Conservation (phyloP, 92 coral and sea anemone species). For the Phenganax marumi region DNA sequence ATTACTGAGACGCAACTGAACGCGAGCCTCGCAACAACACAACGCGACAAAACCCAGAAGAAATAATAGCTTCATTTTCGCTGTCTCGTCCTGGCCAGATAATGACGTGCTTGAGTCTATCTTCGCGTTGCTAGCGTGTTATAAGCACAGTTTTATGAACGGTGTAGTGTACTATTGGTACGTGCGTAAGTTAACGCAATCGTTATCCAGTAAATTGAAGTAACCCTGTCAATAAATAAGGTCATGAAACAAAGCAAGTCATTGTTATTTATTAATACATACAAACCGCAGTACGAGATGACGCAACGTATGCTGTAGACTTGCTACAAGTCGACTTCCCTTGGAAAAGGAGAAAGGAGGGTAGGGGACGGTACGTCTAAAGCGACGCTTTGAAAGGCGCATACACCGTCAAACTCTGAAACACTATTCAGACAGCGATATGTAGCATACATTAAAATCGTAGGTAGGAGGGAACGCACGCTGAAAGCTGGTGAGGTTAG, state of each 20-base stretch:
- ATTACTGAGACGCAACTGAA: constrained; percentile 59
- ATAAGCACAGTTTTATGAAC: constrained; percentile 3
- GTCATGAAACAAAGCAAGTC: constrained; percentile 18
- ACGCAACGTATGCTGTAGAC: background rate
- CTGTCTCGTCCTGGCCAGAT: background rate
- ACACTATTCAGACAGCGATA: too few species aligned
- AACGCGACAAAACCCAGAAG: constrained; percentile 17
- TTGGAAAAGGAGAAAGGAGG: too few species aligned
- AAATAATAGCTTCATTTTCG: constrained; percentile 3
- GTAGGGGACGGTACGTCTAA: too few species aligned
- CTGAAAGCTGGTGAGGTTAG: too few species aligned
- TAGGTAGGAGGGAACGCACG: too few species aligned
- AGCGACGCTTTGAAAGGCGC: too few species aligned
- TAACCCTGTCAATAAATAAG: background rate
- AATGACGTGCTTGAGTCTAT: background rate
- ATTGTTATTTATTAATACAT: constrained; percentile 1
- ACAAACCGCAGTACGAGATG: background rate
- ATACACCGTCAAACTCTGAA: too few species aligned
- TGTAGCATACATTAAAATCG: too few species aligned
- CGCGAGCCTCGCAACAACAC: constrained; percentile 32
- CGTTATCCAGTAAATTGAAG: background rate
- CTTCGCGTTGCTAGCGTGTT: background rate
- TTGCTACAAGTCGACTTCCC: background rate
- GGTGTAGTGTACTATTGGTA: background rate
- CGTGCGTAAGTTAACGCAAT: constrained; percentile 14